A percentile compares a stretch with the other conserved stretches of the same genome.
phyloP scores from a whole-genome alignment of 2,797 vertebrate species.

The Decapterus maruadsi region DNA sequence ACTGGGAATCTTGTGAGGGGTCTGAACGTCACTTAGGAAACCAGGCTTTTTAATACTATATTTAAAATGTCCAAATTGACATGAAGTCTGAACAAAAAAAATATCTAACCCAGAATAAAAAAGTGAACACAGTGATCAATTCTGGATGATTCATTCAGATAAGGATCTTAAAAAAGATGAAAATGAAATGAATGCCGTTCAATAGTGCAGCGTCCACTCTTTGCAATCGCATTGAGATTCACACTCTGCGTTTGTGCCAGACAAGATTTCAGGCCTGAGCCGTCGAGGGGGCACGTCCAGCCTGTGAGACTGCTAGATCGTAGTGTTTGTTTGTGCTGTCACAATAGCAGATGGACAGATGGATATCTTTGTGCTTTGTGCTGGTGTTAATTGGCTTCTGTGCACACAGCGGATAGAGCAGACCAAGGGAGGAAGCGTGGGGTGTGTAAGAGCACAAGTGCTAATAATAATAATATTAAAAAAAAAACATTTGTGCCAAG shows the following conservation, averaged over 20 bases:
- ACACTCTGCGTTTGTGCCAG: conserved; percentile 40
- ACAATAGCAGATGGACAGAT: conserved; percentile 54
- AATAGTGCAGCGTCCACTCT: conserved; percentile 49
- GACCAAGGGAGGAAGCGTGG: conserved; percentile 15
- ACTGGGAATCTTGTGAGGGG: conserved; percentile 58
- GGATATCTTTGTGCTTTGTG: conserved; percentile 44
- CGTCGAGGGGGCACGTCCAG: conserved; percentile 19
- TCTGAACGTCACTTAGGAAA: conserved; percentile 42
- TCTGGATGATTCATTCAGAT: conserved; percentile 66
- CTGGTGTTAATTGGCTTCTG: conserved; percentile 62
- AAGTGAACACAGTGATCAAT: conserved; percentile 68
- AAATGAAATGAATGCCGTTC: too few relatives aligned
- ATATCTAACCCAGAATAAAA: conserved; percentile 41
- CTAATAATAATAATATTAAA: conserved; percentile 13
- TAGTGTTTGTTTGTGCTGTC: conserved; percentile 38
- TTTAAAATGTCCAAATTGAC: conserved; percentile 52
- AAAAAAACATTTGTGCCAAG: conserved; percentile 25
- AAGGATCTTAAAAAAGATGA: conserved; percentile 65
- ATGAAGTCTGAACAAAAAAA: conserved; percentile 56
- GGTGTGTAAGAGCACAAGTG: neutral
- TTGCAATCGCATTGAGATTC: conserved; percentile 44
- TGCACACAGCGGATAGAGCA: conserved; percentile 34
- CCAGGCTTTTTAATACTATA: conserved; percentile 12
- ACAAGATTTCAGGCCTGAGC: conserved; percentile 39
- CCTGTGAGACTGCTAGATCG: conserved; percentile 35